Evolutionary conservation across 2,797 vertebrate genomes (phyloP).

Genomic region (Ctenopoma kingsleyae): DNA sequence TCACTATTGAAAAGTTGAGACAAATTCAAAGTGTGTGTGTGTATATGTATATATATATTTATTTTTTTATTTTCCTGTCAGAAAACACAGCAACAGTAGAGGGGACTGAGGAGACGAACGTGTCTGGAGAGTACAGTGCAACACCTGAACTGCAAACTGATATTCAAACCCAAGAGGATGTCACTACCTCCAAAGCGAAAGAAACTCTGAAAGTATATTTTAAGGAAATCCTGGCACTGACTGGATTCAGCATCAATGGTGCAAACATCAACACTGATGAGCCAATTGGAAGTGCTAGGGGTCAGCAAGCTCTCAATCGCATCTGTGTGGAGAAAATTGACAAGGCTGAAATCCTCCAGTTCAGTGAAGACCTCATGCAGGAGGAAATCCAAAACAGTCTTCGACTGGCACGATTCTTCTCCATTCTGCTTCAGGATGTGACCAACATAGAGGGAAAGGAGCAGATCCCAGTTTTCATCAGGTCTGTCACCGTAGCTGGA

Average conservation of each 20-base stretch:
- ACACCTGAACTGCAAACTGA: conserved; percentile 54
- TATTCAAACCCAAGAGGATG: conserved; percentile 70
- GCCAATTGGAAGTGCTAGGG: conserved; percentile 88
- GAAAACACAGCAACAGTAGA: conserved; percentile 63
- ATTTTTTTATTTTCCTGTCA: conserved; percentile 32
- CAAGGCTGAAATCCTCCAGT: conserved; percentile 93
- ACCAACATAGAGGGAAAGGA: conserved; percentile 91
- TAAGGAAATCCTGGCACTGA: conserved; percentile 90
- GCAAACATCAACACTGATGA: conserved; percentile 87
- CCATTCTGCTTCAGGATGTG: conserved; percentile 92
- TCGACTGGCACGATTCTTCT: conserved; percentile 90
- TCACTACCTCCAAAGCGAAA: conserved; percentile 79
- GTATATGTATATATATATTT: too few relatives aligned
- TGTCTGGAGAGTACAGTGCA: conserved; percentile 61
- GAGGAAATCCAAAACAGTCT: conserved; percentile 93
- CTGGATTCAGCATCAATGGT: conserved; percentile 89
- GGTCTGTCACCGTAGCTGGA: conserved; percentile 92
- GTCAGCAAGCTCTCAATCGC: conserved; percentile 87
- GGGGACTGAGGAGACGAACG: conserved; percentile 38
- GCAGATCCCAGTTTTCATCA: conserved; percentile 91
- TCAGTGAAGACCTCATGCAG: conserved; percentile 91
- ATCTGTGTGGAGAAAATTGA: conserved; percentile 92
- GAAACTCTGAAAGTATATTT: conserved; percentile 86
- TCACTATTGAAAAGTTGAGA: background rate
- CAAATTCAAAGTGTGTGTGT: too few relatives aligned